Base-by-base conservation (phyloP, 2,888 invertebrate species). In the Acronicta alni region DNA sequence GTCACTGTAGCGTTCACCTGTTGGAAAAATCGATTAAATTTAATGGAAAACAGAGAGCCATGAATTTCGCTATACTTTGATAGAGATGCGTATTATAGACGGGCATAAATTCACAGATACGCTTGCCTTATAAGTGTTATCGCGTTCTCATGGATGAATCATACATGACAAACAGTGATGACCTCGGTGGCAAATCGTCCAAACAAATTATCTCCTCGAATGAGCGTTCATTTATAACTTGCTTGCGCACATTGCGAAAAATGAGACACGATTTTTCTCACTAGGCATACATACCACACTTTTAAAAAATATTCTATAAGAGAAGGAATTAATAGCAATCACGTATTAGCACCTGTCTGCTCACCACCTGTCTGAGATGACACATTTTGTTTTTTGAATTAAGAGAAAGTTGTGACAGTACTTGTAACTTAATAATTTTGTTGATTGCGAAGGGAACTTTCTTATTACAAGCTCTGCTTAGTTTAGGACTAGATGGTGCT, bases 151-250 rank as follows among this genome's bases (percentile, higher is more conserved):
- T 60, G 66, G 66, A 80, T 90, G 87, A 89, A 79, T 90, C 88
- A 89, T 81, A 76, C 79, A 81, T 82, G 83, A 85, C 83, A 83
- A 82, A 84, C 80, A 75, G 74, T 79, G 69, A 77, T 81, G 83
- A 77, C 84, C 81, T 85, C 81, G 78, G 72, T 67, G 69, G 73
- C 79, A 71, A 76, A 81, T 82, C 82, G 84, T 83, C 79, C 76
- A 81, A 75, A 78, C 81, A 82, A 85, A 85, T 87, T 82, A 84
- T 80, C 78, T 69, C 59, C 52, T 72, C 45, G 67, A 41, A 64
- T 60, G 65, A 64, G 44, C 60, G 48, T 59, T 55, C 47, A 58
- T 60, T 59, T 57, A 44, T 44, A 63, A 44, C 9, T 58, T 64
- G 47, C 57, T 56, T 32, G 35, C 16, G 16, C 43, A 51, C 41